Percentiles rank a stretch among this genome's conserved stretches.
phyloP scores from a whole-genome alignment of 2,888 invertebrate genomes.

The Allygus modestus region DNA sequence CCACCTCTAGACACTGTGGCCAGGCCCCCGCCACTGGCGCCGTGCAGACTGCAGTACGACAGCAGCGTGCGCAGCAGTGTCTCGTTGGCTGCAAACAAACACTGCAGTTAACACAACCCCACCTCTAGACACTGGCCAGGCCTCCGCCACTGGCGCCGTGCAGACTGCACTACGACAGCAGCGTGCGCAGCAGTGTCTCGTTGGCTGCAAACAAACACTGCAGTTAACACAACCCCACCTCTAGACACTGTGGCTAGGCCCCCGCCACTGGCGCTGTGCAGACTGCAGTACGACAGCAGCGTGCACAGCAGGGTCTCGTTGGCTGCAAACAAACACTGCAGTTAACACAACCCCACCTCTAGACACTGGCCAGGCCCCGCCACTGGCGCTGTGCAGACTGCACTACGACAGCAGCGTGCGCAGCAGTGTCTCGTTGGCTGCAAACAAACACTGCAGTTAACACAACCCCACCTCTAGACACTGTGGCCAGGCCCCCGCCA shows the following conservation, averaged over 20 bases:
- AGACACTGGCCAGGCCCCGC: slow-evolving; percentile 94
- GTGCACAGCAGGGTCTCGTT: slow-evolving; percentile 97
- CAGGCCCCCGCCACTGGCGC: slow-evolving; percentile 94
- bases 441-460: slow-evolving; percentile 85
- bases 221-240: too few species aligned
- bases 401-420: slow-evolving; percentile 97
- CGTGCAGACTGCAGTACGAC: slow-evolving; percentile 97
- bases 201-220: slow-evolving; percentile 85
- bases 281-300: slow-evolving; percentile 95
- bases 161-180: slow-evolving; percentile 96
- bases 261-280: slow-evolving; percentile 96
- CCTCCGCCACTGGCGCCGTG: slow-evolving; percentile 97
- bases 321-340: slow-evolving; percentile 85
- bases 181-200: slow-evolving; percentile 94
- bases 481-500: slow-evolving; percentile 95
- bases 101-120: slow-evolving; percentile 87
- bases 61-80: slow-evolving; percentile 94
- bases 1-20: slow-evolving; percentile 98
- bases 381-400: slow-evolving; percentile 95
- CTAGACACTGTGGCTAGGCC: slow-evolving; percentile 90
- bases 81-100: slow-evolving; percentile 87
- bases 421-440: slow-evolving; percentile 96
- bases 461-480: slow-evolving; percentile 95
- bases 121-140: slow-evolving; percentile 95
- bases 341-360: too few species aligned